Evolutionary conservation across 1,140 invertebrate species (phyloP).

Genomic region (Zaprionus africanus): DNA sequence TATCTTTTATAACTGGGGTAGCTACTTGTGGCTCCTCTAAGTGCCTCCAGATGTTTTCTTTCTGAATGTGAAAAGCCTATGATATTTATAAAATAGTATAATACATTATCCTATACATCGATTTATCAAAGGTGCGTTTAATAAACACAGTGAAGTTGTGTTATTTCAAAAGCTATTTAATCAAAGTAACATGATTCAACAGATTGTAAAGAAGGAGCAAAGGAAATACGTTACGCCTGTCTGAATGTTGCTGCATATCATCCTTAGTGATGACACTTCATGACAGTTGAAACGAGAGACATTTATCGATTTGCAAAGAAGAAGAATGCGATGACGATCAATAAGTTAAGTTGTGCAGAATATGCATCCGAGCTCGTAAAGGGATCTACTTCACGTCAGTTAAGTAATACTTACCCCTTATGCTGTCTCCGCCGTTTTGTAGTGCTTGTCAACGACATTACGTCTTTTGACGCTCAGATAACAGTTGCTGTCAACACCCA

Average conservation of each 20-base stretch:
- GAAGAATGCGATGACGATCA: neutral
- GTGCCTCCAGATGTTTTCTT: neutral
- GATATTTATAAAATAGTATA: constrained; percentile 6
- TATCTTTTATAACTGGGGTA: neutral
- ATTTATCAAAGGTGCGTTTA: neutral
- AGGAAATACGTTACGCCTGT: neutral
- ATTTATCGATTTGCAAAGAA: neutral
- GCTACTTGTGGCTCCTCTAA: neutral
- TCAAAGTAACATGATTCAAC: neutral
- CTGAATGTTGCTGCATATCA: neutral
- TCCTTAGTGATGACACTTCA: neutral
- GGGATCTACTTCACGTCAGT: neutral
- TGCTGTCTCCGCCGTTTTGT: neutral
- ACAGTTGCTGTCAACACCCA: neutral
- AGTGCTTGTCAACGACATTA: neutral
- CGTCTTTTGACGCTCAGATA: constrained; percentile 1
- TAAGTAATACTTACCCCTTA: neutral
- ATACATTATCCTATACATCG: neutral
- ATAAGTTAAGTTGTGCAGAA: neutral
- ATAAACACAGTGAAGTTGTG: neutral
- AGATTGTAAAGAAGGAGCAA: neutral
- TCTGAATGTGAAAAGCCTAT: constrained; percentile 8
- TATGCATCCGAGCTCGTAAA: neutral
- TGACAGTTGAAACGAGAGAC: neutral
- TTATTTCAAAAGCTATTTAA: neutral